These are phyloP conservation scores for Gryllus bimaculatus DNA, from an alignment of 1,140 invertebrate genomes.

Conservation along the genomic window DNA sequence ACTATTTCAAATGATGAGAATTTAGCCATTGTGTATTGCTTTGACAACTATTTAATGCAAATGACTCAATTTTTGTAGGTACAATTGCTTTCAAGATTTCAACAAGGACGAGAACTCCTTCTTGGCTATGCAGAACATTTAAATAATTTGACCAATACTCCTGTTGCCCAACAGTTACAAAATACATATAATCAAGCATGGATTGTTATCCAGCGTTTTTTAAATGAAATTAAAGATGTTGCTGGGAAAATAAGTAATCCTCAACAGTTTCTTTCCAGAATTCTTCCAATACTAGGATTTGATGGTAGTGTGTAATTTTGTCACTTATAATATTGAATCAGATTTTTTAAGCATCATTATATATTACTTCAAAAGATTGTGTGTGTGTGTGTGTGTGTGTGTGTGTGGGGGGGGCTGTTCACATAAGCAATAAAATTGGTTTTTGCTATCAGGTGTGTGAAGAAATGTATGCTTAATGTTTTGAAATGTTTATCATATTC, in stretches of 20 bases:
- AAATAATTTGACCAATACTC: slow-evolving; percentile 11
- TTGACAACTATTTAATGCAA: neutral
- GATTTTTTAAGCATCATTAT: neutral
- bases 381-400: too few species aligned
- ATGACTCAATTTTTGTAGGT: neutral
- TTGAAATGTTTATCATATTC: too few species aligned
- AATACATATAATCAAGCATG: neutral
- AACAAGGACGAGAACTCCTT: slow-evolving; percentile 30
- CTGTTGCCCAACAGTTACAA: neutral
- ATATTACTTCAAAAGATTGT: too few species aligned
- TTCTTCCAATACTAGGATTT: neutral
- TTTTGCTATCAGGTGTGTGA: too few species aligned
- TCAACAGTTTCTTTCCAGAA: neutral
- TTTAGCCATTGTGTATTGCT: neutral
- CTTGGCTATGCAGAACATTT: slow-evolving; percentile 28
- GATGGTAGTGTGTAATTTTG: neutral
- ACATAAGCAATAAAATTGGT: too few species aligned
- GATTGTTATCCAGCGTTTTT: slow-evolving; percentile 27
- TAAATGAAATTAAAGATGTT: slow-evolving; percentile 24
- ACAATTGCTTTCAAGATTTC: neutral
- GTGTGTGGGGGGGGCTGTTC: too few species aligned
- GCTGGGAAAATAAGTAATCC: slow-evolving; percentile 22
- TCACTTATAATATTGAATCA: neutral
- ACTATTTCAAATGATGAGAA: neutral
- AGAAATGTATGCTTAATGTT: too few species aligned